Conservation (phyloP, 2,888 invertebrate species). For the Adineta ricciae region DNA sequence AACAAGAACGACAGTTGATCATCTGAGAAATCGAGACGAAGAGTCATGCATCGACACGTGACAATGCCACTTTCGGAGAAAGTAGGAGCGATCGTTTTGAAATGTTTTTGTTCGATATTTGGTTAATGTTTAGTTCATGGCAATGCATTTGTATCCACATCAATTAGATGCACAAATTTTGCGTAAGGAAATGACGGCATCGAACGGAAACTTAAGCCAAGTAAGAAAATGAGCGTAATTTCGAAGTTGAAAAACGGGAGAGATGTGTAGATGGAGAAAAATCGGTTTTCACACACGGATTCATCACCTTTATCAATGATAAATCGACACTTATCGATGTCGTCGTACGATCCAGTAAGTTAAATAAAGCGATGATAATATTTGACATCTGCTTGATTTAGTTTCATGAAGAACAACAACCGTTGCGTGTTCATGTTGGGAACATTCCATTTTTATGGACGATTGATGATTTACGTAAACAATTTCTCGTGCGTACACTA, state of each 20-base stretch:
- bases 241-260: no score
- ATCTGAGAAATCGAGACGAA: neutral
- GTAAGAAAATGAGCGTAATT: no score
- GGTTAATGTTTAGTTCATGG: neutral
- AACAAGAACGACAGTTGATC: neutral
- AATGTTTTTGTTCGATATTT: neutral
- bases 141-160: neutral
- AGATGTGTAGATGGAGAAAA: neutral
- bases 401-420: neutral
- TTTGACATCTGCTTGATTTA: neutral
- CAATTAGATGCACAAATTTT: neutral
- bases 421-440: conserved; percentile 10
- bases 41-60: neutral
- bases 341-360: neutral
- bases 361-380: neutral
- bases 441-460: conserved; percentile 15
- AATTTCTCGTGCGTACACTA: neutral
- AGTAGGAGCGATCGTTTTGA: no score
- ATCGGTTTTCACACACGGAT: neutral
- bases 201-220: neutral
- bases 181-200: neutral
- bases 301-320: neutral
- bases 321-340: neutral
- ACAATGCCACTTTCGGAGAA: neutral
- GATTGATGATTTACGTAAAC: conserved; percentile 1